Base-by-base conservation (phyloP, 2,113 vertebrate species). In the Fukomys damarensis region DNA sequence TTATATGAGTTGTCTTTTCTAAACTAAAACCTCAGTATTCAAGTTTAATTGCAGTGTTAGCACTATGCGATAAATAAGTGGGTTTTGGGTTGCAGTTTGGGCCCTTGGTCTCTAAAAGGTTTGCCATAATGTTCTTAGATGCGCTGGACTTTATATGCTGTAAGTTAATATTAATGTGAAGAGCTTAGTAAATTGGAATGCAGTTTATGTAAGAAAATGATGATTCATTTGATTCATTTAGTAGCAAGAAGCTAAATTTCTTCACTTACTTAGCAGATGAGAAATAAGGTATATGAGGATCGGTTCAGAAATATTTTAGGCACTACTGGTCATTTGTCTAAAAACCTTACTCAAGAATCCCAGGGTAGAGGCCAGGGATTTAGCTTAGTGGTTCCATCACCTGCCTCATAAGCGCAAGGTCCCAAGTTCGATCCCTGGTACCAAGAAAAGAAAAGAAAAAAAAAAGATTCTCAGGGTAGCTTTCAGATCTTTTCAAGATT, bases 121-220 rank as follows among this genome's bases (percentile, higher is more conserved):
- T 76, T 76, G 43, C 43, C 26, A 16, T 76, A 10, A 30, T 24
- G 28, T 41, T 41, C 13, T 76, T 76, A 76, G 41, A 16, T 16
- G 7, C 43, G 49, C 14, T 17, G 91, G 66, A 79, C 93, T 95
- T 96, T 86, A 83, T 89, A 96, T 58, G 17, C 35, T 94, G 63
- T 59, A 65, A 89, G 28, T 94, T 97, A 96, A 79, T 96, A 22
- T 93, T 74, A 49, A 79, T 66, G 26, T 82, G 54, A 89, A 88
- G 46, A 83, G 19, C 68, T 74, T 76, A 92, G 68, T 86, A 68
- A 92, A 81, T 88, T 63, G 49, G 26, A 83, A 32, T 83, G 19
- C n/a, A 72, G 4, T 84, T 84, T 81, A 52, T 94, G 6, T 49
- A 87, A 89, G 74, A 16, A 72, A 87, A 32, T 80, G 95, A 83